phyloP scores from a whole-genome alignment of 2,113 vertebrate species.

The Microcebus jonahi region DNA sequence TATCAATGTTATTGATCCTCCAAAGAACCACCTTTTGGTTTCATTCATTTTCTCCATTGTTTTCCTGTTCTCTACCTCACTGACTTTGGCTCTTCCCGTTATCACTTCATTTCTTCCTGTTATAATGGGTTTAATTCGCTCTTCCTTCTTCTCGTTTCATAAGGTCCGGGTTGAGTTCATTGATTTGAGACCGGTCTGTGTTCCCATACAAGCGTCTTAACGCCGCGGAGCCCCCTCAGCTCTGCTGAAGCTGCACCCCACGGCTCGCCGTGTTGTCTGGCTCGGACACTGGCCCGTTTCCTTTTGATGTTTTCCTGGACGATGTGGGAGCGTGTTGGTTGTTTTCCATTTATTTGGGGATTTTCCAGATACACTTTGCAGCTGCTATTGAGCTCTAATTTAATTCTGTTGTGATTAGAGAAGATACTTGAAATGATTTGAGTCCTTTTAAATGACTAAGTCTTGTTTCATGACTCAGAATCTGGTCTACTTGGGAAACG shows the following conservation, averaged over 20 bases:
- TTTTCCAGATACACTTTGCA: background rate
- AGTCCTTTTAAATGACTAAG: background rate
- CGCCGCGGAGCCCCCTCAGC: accelerated
- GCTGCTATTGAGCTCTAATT: background rate
- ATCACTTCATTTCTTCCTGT: background rate
- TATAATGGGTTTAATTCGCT: accelerated
- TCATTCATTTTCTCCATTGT: background rate
- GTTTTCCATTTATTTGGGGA: background rate
- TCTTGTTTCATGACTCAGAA: background rate
- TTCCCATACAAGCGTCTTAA: background rate
- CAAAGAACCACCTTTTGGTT: background rate
- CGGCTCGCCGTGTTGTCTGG: accelerated
- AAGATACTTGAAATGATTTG: background rate
- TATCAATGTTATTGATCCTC: background rate
- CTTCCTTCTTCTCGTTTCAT: background rate
- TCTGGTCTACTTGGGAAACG: background rate
- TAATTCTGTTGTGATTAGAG: background rate
- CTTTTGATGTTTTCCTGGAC: background rate
- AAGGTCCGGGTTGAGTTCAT: no score
- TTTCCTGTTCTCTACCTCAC: background rate
- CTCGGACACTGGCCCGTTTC: background rate
- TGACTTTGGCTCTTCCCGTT: background rate
- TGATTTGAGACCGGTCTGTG: no score
- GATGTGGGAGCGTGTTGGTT: accelerated
- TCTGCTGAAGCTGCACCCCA: accelerated